These are phyloP conservation scores for Tolypeutes matacus DNA, from an alignment of 2,797 vertebrate genomes.

Conservation along the genomic window DNA sequence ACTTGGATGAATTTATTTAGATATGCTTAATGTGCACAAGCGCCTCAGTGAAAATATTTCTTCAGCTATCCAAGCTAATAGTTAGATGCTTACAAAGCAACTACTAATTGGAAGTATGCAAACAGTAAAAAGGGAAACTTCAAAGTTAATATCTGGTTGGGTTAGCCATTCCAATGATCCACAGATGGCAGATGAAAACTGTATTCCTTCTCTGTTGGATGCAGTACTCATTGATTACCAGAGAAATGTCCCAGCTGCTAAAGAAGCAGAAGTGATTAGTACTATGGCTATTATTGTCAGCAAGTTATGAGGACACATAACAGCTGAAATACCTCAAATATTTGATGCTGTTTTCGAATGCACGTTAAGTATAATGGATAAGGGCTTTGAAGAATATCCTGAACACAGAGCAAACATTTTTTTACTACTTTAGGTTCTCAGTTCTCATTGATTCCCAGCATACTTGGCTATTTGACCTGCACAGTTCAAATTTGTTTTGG, in stretches of 20 bases:
- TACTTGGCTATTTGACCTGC: constrained; percentile 95
- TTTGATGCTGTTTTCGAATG: constrained; percentile 93
- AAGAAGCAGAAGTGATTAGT: constrained; percentile 90
- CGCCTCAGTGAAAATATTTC: constrained; percentile 87
- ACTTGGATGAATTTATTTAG: constrained; percentile 98
- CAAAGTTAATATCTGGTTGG: too few relatives aligned
- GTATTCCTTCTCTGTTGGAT: constrained; percentile 93
- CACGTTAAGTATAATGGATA: constrained; percentile 84
- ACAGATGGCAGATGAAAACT: too few relatives aligned
- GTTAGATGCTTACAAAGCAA: too few relatives aligned
- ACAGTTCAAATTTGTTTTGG: constrained; percentile 98
- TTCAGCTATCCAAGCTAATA: too few relatives aligned
- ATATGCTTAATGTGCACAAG: constrained; percentile 99
- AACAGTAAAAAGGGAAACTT: too few relatives aligned
- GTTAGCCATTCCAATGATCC: too few relatives aligned
- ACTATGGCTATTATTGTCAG: too few relatives aligned
- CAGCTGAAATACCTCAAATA: too few relatives aligned
- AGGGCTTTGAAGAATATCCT: constrained; percentile 97
- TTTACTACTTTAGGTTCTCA: constrained; percentile 98
- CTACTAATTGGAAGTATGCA: too few relatives aligned
- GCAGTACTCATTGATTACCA: constrained; percentile 99
- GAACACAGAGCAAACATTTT: constrained; percentile 99
- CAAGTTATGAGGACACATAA: too few relatives aligned
- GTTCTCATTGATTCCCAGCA: constrained; percentile 99
- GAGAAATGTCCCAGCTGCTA: constrained; percentile 97